Percentiles rank a stretch among this genome's conserved stretches.
These are phyloP conservation scores for Limnephilus lunatus DNA, from an alignment of 2,888 invertebrate species.

Conservation along the genomic window DNA sequence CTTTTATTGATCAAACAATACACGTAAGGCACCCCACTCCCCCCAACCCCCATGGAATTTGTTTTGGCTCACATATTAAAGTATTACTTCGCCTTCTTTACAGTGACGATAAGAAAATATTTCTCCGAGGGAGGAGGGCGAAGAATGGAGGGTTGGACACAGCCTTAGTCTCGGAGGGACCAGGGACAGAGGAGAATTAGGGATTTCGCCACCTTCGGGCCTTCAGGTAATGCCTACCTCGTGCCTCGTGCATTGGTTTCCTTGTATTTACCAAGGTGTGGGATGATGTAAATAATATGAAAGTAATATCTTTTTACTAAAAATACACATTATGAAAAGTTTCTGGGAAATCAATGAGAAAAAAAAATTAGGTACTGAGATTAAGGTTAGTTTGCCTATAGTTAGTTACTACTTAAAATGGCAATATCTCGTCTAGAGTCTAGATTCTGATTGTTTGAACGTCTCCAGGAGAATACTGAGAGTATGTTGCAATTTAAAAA, in stretches of 20 bases:
- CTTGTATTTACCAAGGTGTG: not conserved
- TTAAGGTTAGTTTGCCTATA: too few relatives aligned
- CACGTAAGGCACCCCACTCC: constrained; percentile 36
- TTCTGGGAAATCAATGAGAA: too few relatives aligned
- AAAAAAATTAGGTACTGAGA: not conserved
- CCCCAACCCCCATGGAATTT: constrained; percentile 59
- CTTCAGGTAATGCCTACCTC: not conserved
- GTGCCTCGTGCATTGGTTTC: not conserved
- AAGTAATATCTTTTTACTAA: not conserved
- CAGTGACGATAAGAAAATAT: constrained; percentile 64
- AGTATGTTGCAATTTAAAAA: too few relatives aligned
- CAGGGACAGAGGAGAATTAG: constrained; percentile 18
- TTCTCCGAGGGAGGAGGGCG: constrained; percentile 44
- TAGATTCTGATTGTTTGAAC: too few relatives aligned
- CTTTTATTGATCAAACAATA: constrained; percentile 64
- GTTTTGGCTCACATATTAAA: constrained; percentile 66
- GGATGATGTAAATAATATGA: not conserved
- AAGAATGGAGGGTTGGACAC: constrained; percentile 53
- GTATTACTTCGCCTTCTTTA: constrained; percentile 63
- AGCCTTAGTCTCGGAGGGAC: constrained; percentile 41
- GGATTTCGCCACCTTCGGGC: not conserved
- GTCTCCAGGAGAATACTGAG: too few relatives aligned
- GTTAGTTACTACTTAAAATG: too few relatives aligned
- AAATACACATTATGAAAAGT: not conserved
- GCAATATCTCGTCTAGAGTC: too few relatives aligned